Percentiles rank a stretch among this genome's conserved stretches.
Evolutionary conservation across 2,888 invertebrate species (phyloP).

Genomic region (Sinohyriopsis cumingii): DNA sequence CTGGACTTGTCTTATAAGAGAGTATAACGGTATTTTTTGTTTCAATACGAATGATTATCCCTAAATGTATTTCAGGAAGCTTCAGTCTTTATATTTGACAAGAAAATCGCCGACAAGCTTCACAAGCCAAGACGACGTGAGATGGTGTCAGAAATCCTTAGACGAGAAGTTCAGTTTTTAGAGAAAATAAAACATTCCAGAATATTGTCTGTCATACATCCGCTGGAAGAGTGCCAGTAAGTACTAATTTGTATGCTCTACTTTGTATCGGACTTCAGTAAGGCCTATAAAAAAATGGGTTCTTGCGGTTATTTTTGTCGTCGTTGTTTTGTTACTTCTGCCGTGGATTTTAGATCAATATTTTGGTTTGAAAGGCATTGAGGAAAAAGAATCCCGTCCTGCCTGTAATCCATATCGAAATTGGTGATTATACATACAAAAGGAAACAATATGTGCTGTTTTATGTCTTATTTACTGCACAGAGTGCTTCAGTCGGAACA

Average conservation of each 20-base stretch:
- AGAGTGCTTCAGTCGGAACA: too few species aligned
- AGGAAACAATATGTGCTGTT: too few species aligned
- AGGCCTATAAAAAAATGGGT: not conserved
- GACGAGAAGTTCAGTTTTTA: constrained; percentile 84
- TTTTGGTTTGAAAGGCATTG: too few species aligned
- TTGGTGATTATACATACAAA: too few species aligned
- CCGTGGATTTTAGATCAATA: too few species aligned
- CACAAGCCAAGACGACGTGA: constrained; percentile 94
- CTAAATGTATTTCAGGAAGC: constrained; percentile 81
- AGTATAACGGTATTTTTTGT: too few species aligned
- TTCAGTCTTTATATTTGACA: constrained; percentile 94
- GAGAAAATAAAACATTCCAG: constrained; percentile 90
- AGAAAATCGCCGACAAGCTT: constrained; percentile 91
- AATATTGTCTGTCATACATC: constrained; percentile 77
- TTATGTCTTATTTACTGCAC: too few species aligned
- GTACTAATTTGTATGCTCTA: constrained; percentile 28
- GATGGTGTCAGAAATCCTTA: constrained; percentile 89
- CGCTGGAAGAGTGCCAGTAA: constrained; percentile 73
- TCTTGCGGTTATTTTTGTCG: not conserved
- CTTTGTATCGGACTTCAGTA: not conserved
- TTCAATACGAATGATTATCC: not conserved
- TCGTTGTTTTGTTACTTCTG: not conserved
- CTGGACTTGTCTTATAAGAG: too few species aligned
- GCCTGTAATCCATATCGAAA: too few species aligned
- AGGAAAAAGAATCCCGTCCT: too few species aligned